phyloP scores from a whole-genome alignment of 2,113 vertebrate genomes.

The Cnemophilus loriae region DNA sequence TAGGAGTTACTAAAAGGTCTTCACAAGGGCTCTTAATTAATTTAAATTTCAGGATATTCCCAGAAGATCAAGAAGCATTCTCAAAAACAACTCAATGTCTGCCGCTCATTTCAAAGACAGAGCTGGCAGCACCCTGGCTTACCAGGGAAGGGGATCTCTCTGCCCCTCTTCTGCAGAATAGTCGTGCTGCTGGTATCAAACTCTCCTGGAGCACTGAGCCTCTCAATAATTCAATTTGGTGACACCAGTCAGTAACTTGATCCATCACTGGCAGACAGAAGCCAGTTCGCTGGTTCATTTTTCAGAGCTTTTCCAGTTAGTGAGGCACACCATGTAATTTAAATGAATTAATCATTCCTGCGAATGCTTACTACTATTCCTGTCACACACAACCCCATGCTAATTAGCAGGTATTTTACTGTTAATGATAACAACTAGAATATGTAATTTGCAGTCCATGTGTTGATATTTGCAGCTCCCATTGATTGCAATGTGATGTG shows the following conservation, averaged over 20 bases:
- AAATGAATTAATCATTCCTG: slow-evolving; percentile 63
- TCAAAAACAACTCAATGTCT: background rate
- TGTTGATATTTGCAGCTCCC: slow-evolving; percentile 42
- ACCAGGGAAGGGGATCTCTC: background rate
- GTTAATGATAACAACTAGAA: slow-evolving; percentile 60
- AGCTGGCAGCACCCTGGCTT: background rate
- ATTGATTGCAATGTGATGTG: slow-evolving; percentile 56
- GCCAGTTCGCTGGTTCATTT: slow-evolving; percentile 16
- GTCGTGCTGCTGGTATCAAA: background rate
- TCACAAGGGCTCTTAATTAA: slow-evolving; percentile 5
- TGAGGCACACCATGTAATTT: slow-evolving; percentile 37
- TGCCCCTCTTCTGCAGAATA: background rate
- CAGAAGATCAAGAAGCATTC: background rate
- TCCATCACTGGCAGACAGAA: background rate
- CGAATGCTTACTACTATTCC: slow-evolving; percentile 53
- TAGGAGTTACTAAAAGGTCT: background rate
- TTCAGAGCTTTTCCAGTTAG: background rate
- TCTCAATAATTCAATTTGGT: background rate
- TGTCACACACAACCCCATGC: slow-evolving; percentile 46
- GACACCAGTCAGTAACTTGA: background rate
- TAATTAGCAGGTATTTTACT: slow-evolving; percentile 67
- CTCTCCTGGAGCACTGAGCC: background rate
- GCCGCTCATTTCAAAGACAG: background rate
- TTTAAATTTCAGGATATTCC: slow-evolving; percentile 23
- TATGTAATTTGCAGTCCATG: slow-evolving; percentile 51